phyloP scores from a whole-genome alignment of 2,797 vertebrate genomes.

The Lepus townsendii region DNA sequence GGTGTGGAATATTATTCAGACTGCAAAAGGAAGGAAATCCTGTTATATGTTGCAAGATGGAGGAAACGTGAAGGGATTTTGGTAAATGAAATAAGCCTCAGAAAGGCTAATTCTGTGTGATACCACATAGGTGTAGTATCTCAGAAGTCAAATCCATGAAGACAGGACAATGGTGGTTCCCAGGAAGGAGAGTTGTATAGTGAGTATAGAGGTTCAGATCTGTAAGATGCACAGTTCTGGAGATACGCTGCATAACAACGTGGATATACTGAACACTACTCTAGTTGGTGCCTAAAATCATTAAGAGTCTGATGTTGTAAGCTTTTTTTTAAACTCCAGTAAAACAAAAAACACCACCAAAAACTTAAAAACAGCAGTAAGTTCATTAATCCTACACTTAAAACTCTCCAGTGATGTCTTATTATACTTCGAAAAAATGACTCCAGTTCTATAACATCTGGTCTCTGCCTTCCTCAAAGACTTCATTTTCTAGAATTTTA shows the following conservation, averaged over 20 bases:
- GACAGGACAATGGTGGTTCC: not conserved
- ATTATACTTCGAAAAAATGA: not conserved
- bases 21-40: not conserved
- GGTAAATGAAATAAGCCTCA: not conserved
- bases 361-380: not conserved
- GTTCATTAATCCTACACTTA: constrained; percentile 6
- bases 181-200: not conserved
- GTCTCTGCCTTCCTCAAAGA: not conserved
- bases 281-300: not conserved
- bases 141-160: not conserved
- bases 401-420: not conserved
- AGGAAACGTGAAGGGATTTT: not conserved
- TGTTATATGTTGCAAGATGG: not conserved
- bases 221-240: not conserved
- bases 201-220: not conserved
- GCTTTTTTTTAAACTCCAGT: not conserved
- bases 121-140: not conserved
- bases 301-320: not conserved
- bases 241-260: not conserved
- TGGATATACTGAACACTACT: not conserved
- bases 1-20: not conserved
- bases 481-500: not conserved
- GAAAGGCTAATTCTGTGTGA: not conserved
- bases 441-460: not conserved
- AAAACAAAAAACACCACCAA: not conserved